Conservation (phyloP, 2,113 vertebrate species). For the Ornithorhynchus anatinus region DNA sequence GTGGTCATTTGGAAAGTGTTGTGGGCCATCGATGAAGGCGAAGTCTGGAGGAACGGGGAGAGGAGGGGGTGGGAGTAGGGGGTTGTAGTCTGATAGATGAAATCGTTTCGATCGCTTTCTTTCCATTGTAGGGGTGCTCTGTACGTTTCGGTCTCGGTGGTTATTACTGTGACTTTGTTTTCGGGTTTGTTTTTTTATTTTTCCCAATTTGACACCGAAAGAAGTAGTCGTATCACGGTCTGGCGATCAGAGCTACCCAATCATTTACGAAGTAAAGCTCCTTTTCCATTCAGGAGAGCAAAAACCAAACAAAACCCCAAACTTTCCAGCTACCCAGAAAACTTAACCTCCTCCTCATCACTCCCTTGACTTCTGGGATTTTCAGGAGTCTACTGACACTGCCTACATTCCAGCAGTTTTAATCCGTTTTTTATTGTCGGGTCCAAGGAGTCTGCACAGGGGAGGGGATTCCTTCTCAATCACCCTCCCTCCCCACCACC, state of each 20-base stretch:
- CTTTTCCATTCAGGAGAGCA: constrained; percentile 24
- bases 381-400: constrained; percentile 10
- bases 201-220: not conserved
- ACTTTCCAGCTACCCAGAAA: not conserved
- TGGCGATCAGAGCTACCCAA: not conserved
- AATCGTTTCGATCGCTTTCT: not conserved
- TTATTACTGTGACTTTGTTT: constrained; percentile 3
- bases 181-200: constrained; percentile 10
- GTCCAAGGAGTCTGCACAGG: constrained; percentile 32
- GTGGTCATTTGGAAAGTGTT: too few species aligned
- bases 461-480: constrained; percentile 28
- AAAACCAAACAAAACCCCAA: not conserved
- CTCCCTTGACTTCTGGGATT: not conserved
- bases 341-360: not conserved
- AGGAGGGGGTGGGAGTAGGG: not conserved
- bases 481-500: not conserved
- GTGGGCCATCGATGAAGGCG: too few species aligned
- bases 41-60: not conserved
- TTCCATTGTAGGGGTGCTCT: not conserved
- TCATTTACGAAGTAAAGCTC: not conserved
- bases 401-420: constrained; percentile 63
- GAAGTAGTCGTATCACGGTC: not conserved
- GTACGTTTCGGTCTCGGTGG: not conserved
- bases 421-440: constrained; percentile 64
- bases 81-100: not conserved